Evolutionary conservation across 2,797 vertebrate genomes (phyloP).

Genomic region (Hoplostethus mediterraneus): DNA sequence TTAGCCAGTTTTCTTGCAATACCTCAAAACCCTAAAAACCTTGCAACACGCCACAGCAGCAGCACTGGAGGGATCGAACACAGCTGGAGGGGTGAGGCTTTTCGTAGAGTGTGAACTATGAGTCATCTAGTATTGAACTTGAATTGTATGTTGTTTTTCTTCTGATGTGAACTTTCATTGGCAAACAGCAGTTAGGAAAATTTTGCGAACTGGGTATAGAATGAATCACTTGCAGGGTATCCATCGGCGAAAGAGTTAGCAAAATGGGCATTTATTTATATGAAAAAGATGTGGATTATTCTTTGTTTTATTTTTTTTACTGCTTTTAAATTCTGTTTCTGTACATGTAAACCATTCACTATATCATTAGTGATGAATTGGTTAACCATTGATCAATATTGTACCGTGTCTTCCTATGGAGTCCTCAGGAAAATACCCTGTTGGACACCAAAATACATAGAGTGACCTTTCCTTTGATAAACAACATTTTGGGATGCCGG

Average conservation of each 20-base stretch:
- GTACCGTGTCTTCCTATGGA: conserved; percentile 74
- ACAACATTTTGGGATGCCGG: conserved; percentile 70
- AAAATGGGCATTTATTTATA: too few relatives aligned
- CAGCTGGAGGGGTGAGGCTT: conserved; percentile 62
- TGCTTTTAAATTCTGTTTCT: background rate
- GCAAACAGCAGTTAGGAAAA: conserved; percentile 21
- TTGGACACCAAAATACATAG: conserved; percentile 76
- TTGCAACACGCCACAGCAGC: conserved; percentile 32
- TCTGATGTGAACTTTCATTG: conserved; percentile 46
- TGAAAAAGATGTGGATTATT: background rate
- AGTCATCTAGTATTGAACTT: conserved; percentile 43
- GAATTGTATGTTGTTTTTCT: conserved; percentile 15
- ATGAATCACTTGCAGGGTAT: too few relatives aligned
- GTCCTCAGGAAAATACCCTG: conserved; percentile 75
- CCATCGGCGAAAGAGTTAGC: too few relatives aligned
- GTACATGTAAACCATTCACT: conserved; percentile 60
- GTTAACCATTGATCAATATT: conserved; percentile 77
- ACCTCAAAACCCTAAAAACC: conserved; percentile 19
- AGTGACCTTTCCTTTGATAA: conserved; percentile 82
- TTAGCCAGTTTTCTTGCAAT: conserved; percentile 12
- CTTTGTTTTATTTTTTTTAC: background rate
- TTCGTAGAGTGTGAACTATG: conserved; percentile 49
- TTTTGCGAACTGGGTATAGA: background rate
- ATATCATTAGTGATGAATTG: conserved; percentile 54
- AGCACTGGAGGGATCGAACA: conserved; percentile 45